phyloP scores from a whole-genome alignment of 37 sponge, comb jelly and placozoan species.

The Aplysina aerophoba region DNA sequence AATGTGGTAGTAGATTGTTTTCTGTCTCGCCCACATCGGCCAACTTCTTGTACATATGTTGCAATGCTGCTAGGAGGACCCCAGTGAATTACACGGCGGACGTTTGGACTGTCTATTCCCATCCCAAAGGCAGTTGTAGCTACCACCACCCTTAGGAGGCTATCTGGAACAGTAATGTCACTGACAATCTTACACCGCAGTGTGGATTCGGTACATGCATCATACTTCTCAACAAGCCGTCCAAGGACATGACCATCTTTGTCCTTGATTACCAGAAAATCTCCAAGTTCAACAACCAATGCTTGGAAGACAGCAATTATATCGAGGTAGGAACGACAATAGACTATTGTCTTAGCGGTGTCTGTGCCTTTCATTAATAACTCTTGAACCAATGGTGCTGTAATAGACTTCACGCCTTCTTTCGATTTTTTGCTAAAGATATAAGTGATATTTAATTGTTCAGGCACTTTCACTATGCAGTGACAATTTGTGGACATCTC shows the following conservation, averaged over 20 bases:
- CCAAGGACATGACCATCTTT: neutral
- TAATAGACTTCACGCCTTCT: neutral
- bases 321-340: neutral
- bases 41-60: neutral
- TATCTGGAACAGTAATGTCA: neutral
- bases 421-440: neutral
- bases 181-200: neutral
- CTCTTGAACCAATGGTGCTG: neutral
- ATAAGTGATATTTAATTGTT: neutral
- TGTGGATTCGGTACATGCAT: neutral
- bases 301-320: neutral
- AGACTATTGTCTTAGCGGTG: neutral
- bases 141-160: neutral
- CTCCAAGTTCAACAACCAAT: neutral
- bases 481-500: neutral
- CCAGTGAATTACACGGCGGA: neutral
- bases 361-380: neutral
- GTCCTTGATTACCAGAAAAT: neutral
- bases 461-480: neutral
- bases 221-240: constrained; percentile 19
- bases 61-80: neutral
- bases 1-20: neutral
- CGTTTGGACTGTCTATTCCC: constrained; percentile 8
- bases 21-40: neutral
- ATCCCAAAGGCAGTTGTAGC: constrained; percentile 14